phyloP scores from a whole-genome alignment of 1,140 invertebrate species.

The Papilio aristodemus region DNA sequence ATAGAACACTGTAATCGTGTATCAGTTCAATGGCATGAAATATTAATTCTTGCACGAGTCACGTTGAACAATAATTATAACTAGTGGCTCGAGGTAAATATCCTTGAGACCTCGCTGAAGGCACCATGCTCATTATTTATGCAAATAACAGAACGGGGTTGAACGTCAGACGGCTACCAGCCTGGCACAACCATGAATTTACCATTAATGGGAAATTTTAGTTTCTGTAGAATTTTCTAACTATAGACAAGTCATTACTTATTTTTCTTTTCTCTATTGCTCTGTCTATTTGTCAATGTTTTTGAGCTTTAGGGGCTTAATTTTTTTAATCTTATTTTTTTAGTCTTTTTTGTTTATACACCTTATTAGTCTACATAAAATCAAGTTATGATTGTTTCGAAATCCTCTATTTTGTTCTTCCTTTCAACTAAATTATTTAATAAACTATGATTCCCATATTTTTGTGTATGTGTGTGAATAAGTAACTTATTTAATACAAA shows the following conservation, averaged over 20 bases:
- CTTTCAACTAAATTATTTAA: too few relatives aligned
- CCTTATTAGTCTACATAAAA: too few relatives aligned
- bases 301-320: too few relatives aligned
- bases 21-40: conserved; percentile 19
- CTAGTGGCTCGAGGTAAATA: conserved; percentile 28
- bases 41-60: conserved; percentile 30
- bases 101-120: conserved; percentile 23
- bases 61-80: conserved; percentile 33
- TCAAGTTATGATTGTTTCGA: too few relatives aligned
- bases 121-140: conserved; percentile 50
- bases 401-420: too few relatives aligned
- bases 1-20: conserved; percentile 6
- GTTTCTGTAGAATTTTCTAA: background rate
- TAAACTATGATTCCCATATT: too few relatives aligned
- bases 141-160: conserved; percentile 43
- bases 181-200: conserved; percentile 24
- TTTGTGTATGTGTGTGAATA: too few relatives aligned
- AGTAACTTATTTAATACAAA: too few relatives aligned
- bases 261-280: background rate
- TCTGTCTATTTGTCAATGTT: background rate
- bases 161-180: conserved; percentile 25
- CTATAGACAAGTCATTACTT: background rate
- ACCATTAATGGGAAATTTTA: conserved; percentile 17
- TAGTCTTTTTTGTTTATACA: too few relatives aligned
- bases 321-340: too few relatives aligned